These are phyloP conservation scores for Agapornis roseicollis DNA, from an alignment of 2,113 vertebrate genomes.

Conservation along the genomic window DNA sequence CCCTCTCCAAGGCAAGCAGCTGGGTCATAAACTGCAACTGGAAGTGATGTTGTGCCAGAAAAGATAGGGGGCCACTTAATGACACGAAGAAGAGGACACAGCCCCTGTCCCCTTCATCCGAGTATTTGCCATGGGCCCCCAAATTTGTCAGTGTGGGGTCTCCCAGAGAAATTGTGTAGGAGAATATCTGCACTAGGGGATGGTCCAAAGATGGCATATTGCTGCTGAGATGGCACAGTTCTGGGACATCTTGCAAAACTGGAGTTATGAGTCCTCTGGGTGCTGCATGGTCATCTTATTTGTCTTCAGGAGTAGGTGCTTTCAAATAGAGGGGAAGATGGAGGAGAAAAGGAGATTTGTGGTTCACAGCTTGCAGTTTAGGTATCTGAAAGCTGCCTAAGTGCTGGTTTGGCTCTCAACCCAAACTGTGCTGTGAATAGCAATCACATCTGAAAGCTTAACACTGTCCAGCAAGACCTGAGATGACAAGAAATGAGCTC, in stretches of 20 bases:
- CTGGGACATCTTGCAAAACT: neutral
- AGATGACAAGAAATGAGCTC: neutral
- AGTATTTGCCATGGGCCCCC: neutral
- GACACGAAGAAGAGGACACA: neutral
- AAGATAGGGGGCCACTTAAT: neutral
- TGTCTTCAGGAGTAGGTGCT: neutral
- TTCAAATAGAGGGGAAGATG: neutral
- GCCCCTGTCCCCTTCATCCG: neutral
- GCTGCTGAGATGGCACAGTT: neutral
- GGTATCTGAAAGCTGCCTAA: neutral
- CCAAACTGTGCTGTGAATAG: neutral
- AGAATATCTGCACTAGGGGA: neutral
- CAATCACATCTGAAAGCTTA: neutral
- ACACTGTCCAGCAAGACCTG: neutral
- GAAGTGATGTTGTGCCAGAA: neutral
- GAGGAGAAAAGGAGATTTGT: neutral
- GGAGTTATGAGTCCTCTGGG: neutral
- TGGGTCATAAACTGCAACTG: neutral
- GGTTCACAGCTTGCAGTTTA: neutral
- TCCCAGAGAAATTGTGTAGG: neutral
- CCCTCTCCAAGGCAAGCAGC: neutral
- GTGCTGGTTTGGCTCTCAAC: constrained; percentile 21
- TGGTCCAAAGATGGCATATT: neutral
- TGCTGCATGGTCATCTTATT: neutral
- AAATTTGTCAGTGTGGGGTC: neutral